Evolutionary conservation across 2,888 invertebrate species (phyloP).

Genomic region (Cheilosia impressa): DNA sequence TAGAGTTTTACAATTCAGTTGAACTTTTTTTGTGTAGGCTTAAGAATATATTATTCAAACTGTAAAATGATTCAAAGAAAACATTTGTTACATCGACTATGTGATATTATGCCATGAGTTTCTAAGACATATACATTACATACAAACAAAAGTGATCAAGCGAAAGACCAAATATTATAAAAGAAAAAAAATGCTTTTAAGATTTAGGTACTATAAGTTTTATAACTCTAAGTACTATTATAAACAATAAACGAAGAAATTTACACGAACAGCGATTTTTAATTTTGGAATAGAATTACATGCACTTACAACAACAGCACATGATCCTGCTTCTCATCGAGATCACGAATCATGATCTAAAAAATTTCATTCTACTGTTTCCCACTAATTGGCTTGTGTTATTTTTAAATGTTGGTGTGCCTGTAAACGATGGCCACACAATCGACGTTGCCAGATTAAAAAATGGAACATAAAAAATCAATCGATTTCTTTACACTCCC

Average conservation of each 20-base stretch:
- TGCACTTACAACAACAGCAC: too few relatives aligned
- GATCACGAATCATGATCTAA: too few relatives aligned
- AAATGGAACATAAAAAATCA: too few relatives aligned
- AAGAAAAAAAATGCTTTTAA: slow-evolving; percentile 25
- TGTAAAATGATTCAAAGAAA: not conserved
- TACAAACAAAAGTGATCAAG: slow-evolving; percentile 40
- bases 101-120: slow-evolving; percentile 70
- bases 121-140: slow-evolving; percentile 11
- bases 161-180: slow-evolving; percentile 43
- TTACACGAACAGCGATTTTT: not conserved
- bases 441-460: too few relatives aligned
- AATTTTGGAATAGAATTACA: too few relatives aligned
- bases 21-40: not conserved
- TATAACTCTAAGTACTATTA: not conserved
- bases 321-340: too few relatives aligned
- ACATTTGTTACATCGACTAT: slow-evolving; percentile 48
- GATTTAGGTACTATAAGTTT: not conserved
- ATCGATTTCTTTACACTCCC: too few relatives aligned
- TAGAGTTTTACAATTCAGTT: slow-evolving; percentile 24
- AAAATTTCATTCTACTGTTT: too few relatives aligned
- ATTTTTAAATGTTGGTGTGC: too few relatives aligned
- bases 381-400: too few relatives aligned
- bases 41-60: slow-evolving; percentile 4
- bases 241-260: not conserved
- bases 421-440: too few relatives aligned